These are phyloP conservation scores for Latrodectus geometricus DNA, from an alignment of 1,140 invertebrate species.

Conservation along the genomic window DNA sequence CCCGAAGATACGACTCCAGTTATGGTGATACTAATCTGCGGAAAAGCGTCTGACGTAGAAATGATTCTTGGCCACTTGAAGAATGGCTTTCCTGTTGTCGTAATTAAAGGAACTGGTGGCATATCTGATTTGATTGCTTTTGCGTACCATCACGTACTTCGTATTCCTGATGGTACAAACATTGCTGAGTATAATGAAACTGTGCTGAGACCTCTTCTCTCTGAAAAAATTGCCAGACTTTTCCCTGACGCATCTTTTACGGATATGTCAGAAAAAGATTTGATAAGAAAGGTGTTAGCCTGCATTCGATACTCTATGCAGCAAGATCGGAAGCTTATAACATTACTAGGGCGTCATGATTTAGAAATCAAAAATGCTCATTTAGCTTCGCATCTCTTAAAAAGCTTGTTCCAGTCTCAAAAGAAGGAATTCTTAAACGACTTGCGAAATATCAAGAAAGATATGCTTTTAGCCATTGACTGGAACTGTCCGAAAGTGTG, in stretches of 20 bases:
- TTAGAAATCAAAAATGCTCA: slow-evolving; percentile 66
- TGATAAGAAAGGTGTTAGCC: slow-evolving; percentile 67
- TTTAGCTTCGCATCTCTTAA: slow-evolving; percentile 69
- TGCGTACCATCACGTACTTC: background rate
- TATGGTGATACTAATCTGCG: slow-evolving; percentile 1
- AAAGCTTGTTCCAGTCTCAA: slow-evolving; percentile 69
- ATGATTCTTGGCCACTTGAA: background rate
- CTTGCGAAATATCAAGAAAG: slow-evolving; percentile 64
- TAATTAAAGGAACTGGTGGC: slow-evolving; percentile 23
- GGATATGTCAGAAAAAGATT: slow-evolving; percentile 46
- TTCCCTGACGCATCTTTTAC: slow-evolving; percentile 64
- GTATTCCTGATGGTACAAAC: background rate
- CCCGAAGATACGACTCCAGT: background rate
- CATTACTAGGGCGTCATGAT: slow-evolving; percentile 67
- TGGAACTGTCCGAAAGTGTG: slow-evolving; percentile 70
- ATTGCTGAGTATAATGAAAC: slow-evolving; percentile 39
- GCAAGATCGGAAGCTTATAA: slow-evolving; percentile 67
- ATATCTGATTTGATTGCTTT: slow-evolving; percentile 20
- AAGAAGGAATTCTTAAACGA: background rate
- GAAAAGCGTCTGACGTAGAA: background rate
- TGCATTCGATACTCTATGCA: slow-evolving; percentile 66
- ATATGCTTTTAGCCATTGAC: slow-evolving; percentile 68
- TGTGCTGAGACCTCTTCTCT: slow-evolving; percentile 68
- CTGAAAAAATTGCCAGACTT: slow-evolving; percentile 66
- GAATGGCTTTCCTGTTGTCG: background rate